phyloP scores from a whole-genome alignment of 2,113 vertebrate genomes.

The Recurvirostra avosetta region DNA sequence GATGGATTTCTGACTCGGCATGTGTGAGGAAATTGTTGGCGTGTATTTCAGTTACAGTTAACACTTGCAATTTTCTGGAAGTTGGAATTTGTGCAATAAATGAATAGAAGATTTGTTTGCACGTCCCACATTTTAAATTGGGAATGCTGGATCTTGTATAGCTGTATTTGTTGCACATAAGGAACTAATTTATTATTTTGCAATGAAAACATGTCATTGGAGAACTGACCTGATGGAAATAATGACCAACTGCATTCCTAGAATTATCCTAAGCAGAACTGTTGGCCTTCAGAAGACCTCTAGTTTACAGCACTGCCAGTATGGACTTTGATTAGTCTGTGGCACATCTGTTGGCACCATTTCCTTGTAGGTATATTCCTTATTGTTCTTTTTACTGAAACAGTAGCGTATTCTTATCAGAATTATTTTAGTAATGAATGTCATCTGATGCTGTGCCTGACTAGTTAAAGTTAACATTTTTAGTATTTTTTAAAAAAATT shows the following conservation, averaged over 20 bases:
- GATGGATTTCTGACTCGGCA: background rate
- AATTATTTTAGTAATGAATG: background rate
- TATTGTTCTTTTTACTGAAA: background rate
- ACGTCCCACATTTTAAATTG: background rate
- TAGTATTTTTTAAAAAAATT: background rate
- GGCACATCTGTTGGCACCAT: background rate
- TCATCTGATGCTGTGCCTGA: background rate
- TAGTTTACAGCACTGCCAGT: background rate
- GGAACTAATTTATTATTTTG: conserved; percentile 49
- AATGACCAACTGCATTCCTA: background rate
- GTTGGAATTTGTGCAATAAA: background rate
- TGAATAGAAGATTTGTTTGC: background rate
- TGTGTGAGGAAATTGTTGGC: background rate
- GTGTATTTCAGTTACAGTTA: background rate
- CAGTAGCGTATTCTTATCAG: background rate
- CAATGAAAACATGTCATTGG: conserved; percentile 7
- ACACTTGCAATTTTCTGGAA: background rate
- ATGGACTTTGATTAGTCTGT: background rate
- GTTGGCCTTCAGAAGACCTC: background rate
- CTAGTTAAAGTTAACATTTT: background rate
- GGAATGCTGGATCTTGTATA: background rate
- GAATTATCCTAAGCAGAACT: conserved; percentile 15
- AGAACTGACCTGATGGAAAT: conserved; percentile 35
- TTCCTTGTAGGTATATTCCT: background rate
- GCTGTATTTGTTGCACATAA: background rate